phyloP scores from a whole-genome alignment of 1,140 invertebrate species.

The Pachyrhynchus sulphureomaculatus region DNA sequence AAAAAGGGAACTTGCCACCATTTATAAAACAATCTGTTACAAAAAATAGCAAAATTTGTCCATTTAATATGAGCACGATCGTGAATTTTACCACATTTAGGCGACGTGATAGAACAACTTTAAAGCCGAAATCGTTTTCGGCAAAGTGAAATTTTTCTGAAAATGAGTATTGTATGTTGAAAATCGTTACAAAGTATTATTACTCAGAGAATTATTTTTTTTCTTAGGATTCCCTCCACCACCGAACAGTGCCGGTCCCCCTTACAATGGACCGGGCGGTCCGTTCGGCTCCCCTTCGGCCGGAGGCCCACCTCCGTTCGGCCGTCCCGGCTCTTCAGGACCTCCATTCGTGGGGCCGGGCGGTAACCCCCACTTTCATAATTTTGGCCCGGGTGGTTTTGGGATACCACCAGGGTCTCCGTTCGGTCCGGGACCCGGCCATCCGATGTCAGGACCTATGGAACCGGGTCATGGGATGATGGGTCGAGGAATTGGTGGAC shows the following conservation, averaged over 20 bases:
- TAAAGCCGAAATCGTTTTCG: too few species aligned
- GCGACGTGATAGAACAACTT: too few species aligned
- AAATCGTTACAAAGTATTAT: too few species aligned
- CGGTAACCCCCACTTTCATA: constrained; percentile 64
- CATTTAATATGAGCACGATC: too few species aligned
- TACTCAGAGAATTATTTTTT: constrained; percentile 30
- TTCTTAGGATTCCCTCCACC: constrained; percentile 62
- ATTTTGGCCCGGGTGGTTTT: constrained; percentile 64
- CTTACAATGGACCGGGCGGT: constrained; percentile 65
- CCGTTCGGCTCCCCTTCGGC: constrained; percentile 64
- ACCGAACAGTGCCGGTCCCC: constrained; percentile 60
- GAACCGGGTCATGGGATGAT: constrained; percentile 63
- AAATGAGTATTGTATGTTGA: too few species aligned
- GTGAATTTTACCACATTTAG: too few species aligned
- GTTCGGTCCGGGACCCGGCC: constrained; percentile 63
- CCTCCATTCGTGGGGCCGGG: constrained; percentile 65
- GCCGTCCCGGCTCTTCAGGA: constrained; percentile 67
- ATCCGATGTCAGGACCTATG: constrained; percentile 62
- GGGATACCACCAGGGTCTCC: constrained; percentile 70
- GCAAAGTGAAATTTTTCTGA: too few species aligned
- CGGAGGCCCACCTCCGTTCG: constrained; percentile 63
- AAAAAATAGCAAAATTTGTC: too few species aligned
- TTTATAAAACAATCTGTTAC: too few species aligned
- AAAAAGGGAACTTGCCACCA: too few species aligned
- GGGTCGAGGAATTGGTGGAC: constrained; percentile 61